Evolutionary conservation across 2,797 vertebrate genomes (phyloP), one percentile per base, ranked within the genome.

Genomic region (Peromyscus aztecus): DNA sequence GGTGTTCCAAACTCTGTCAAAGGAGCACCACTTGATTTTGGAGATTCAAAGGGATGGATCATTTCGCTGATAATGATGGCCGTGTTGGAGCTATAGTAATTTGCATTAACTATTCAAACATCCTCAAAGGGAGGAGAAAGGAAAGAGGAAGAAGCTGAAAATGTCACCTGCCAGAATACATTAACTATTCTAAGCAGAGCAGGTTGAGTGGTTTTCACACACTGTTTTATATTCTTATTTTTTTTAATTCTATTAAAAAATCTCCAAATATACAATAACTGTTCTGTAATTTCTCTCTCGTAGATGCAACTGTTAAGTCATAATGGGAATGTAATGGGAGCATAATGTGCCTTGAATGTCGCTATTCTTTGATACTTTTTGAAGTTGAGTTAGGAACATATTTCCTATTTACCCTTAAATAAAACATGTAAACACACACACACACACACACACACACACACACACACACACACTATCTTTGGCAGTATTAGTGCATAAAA

Each of bases 111-210:
- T 1, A 57, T 90, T 76, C 21, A 77, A 24, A 94, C 57, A 2
- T 67, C 5, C 34, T 67, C 37, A 40, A 29, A 23, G 6, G 3
- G 40, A 12, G 6, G 76, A 52, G 43, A 75, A 49, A 69, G 31
- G 9, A 97, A 97, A 57, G 95, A 97, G 2, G 3, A 0, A 89
- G 92, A 69, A 94, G 93, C 91, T 52, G 69, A 91, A 78, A 98
- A 98, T 90, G 96, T 29, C 40, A 29, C n/a, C n/a, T 98, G 17
- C 94, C 97, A 69, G 59, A 49, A 19, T 57, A 97, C 34, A 37
- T 34, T 34, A 49, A 0, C 31, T 65, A 27, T 37, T 34, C 4
- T 31, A 31, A 65, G 2, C 34, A 67, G 46, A 85, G 3, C 0
- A 75, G 49, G 37, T 49, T 24, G 10, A 84, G 34, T 19, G 43